Evolutionary conservation across 2,888 invertebrate species (phyloP), one percentile per base, ranked within the genome.

Genomic region (Oeneis ivallda): DNA sequence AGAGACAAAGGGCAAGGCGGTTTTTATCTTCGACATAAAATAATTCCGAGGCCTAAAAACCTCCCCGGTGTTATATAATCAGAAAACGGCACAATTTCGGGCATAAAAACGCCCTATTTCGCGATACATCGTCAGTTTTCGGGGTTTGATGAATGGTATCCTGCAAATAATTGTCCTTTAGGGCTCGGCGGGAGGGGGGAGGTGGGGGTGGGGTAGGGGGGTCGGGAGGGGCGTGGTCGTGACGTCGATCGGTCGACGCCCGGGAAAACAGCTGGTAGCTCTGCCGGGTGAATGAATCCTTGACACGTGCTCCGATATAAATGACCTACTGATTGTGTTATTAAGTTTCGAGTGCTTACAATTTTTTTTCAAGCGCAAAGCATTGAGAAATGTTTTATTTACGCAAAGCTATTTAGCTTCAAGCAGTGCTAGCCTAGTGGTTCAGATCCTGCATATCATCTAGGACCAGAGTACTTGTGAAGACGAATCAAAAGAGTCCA

Each of bases 81-180:
- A 65, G 62, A 56, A n/a, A 65, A 65, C 39, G 59, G 65, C 65
- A 63, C 65, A 56, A 68, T 52, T 58, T 43, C 39, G 52, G 37
- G 26, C 60, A 68, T 64, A 68, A 68, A 64, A 70, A 64, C 65
- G 57, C 63, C 65, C 67, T 65, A 67, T 65, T 69, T 61, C 65
- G 62, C 65, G 63, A 70, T 70, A 68, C 67, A 68, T 65, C 68
- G 62, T 62, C 70, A 66, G 70, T 68, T 70, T 69, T 67, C 60
- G 59, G 70, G 67, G 62, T 74, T 73, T 85, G 86, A 87, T 84
- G 85, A 86, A 86, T 85, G 82, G 83, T 77, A 81, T 83, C 80
- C 86, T 87, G 86, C 84, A 86, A 86, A 85, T 87, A 84, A 87
- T 87, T 83, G 86, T 84, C 81, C 82, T 83, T 79, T 71, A 68